A percentile compares a stretch with the other conserved stretches of the same genome.
These are phyloP conservation scores for Ametastegia equiseti DNA, from an alignment of 2,888 invertebrate species.

Conservation along the genomic window DNA sequence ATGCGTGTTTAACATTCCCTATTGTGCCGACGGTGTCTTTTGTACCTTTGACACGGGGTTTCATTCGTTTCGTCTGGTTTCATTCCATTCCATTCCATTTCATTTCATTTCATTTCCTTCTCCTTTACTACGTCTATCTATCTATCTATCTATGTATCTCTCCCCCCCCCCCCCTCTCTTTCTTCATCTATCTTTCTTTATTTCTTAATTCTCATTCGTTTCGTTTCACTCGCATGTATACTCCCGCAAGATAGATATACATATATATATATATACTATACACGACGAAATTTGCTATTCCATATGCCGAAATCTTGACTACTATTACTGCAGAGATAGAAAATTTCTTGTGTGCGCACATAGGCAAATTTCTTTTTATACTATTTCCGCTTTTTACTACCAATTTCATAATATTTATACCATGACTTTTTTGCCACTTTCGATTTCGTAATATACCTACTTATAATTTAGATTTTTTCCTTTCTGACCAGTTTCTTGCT, in stretches of 20 bases:
- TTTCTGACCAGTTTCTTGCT: too few species aligned
- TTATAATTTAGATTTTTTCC: too few species aligned
- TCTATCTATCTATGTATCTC: not conserved
- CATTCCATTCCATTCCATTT: conserved; percentile 4
- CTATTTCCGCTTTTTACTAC: too few species aligned
- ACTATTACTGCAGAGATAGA: not conserved
- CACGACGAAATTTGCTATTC: not conserved
- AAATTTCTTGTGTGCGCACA: too few species aligned
- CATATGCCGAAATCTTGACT: not conserved
- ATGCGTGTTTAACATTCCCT: conserved; percentile 36
- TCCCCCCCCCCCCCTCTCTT: not conserved
- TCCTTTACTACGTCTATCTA: not conserved
- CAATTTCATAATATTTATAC: too few species aligned
- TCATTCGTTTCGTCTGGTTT: conserved; percentile 29
- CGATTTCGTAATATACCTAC: too few species aligned
- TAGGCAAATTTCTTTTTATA: too few species aligned
- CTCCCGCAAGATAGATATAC: too few species aligned
- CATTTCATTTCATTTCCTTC: conserved; percentile 16
- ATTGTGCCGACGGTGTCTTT: conserved; percentile 30
- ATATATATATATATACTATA: too few species aligned
- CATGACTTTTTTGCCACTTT: too few species aligned
- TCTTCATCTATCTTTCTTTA: too few species aligned
- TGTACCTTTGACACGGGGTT: conserved; percentile 41
- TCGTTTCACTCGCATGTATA: not conserved
- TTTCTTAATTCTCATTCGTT: not conserved